Conservation (phyloP, 2,113 vertebrate species). For the Anser cygnoides region DNA sequence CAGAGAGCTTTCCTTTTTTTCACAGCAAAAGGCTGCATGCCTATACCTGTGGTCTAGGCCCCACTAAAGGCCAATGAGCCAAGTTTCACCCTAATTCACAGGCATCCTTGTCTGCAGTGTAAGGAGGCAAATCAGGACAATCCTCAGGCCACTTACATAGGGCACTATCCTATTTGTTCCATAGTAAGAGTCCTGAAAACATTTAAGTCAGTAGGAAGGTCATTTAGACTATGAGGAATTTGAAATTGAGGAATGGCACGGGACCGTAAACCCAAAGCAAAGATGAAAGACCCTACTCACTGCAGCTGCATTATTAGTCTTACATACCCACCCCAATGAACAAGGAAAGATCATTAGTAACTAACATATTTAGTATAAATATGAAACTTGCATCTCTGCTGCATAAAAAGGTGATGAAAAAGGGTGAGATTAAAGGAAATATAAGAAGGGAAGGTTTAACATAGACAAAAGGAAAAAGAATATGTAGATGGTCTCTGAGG, state of each 20-base stretch:
- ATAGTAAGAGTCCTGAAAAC: not conserved
- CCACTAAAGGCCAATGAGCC: not conserved
- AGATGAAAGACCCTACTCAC: accelerated
- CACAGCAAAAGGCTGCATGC: not conserved
- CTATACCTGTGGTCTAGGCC: not conserved
- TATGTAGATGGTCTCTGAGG: not conserved
- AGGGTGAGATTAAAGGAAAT: not conserved
- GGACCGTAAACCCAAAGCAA: not conserved
- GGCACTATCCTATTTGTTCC: not conserved
- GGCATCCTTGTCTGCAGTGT: not conserved
- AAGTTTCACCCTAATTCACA: not conserved
- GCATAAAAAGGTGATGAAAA: not conserved
- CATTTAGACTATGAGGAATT: not conserved
- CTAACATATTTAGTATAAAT: not conserved
- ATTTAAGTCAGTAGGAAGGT: not conserved
- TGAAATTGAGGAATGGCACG: not conserved
- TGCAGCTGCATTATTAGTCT: not conserved
- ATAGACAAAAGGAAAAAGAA: not conserved
- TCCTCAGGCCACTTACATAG: not conserved
- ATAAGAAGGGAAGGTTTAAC: not conserved
- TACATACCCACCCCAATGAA: not conserved
- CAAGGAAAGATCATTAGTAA: not conserved
- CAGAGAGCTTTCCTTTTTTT: not conserved
- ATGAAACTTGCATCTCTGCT: not conserved
- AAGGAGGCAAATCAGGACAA: not conserved